Evolutionary conservation across 2,113 vertebrate species (phyloP), one percentile per base, ranked within the genome.

Genomic region (Anhinga anhinga): DNA sequence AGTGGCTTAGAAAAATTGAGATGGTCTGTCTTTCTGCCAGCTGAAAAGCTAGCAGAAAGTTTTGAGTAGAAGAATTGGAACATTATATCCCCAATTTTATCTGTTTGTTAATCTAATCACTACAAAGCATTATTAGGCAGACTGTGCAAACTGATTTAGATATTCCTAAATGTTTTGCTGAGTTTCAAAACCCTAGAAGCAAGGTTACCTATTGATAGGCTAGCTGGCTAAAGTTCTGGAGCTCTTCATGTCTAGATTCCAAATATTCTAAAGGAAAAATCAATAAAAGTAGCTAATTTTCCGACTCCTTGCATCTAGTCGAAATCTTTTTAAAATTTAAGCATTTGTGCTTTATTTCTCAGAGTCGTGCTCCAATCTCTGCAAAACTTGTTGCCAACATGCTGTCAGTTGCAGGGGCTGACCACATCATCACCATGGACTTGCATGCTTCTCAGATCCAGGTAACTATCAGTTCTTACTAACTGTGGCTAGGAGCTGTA

Each of bases 341-440:
- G 89, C 21, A 9, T 18, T 15, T 79, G 59, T 90, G 95, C 95
- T 96, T 97, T 93, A n/a, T 97, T 85, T 90, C 87, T 93, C 96
- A 99, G 99, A 99, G 99, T 65, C 99, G 99, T 49, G 99, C 99
- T 36, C 99, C 99, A 13, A 99, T 99, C 97, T 99, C 99, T 32
- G 99, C 99, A 56, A 99, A 99, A 86, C 99, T 99, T 91, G 99
- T 99, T 97, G 99, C 99, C 65, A 99, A 99, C 93, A 99, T 99
- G 99, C 95, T 99, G 47, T 99, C 99, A 1, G 99, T 99, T 65
- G 99, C 99, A 7, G 99, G 99, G 20, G 99, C 99, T 4, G 99
- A 99, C 96, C 99, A 99, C 97, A 99, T 99, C 96, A 99, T 99
- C 98, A 99, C 99, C 88, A 99, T 99, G 99, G 99, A 99, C 92